Conservation (phyloP, 2,797 vertebrate species). For the Prionace glauca region DNA sequence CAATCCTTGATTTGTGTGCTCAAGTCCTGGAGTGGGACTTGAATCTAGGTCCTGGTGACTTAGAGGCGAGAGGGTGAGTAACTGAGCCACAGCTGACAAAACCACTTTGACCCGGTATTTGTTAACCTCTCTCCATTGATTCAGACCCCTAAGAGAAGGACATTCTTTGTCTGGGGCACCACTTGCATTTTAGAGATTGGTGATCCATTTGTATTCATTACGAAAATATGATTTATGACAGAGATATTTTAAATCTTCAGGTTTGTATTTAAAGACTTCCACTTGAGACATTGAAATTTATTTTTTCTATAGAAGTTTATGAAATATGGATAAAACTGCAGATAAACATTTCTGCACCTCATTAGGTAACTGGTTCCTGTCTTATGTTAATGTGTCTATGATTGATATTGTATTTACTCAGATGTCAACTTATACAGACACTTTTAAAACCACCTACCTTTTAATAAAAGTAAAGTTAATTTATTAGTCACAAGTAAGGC, state of each 20-base stretch:
- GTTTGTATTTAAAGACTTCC: background rate
- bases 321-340: background rate
- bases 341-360: background rate
- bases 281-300: background rate
- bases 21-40: no score
- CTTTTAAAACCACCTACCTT: background rate
- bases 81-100: no score
- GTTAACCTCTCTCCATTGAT: background rate
- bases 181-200: background rate
- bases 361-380: background rate
- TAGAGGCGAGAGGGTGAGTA: no score
- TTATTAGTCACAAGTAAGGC: no score
- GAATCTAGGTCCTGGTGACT: no score
- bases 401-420: background rate
- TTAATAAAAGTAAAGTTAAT: no score
- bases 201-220: background rate
- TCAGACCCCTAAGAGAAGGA: background rate
- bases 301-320: background rate
- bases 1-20: no score
- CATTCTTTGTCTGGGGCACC: background rate
- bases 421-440: background rate
- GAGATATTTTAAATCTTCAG: no score
- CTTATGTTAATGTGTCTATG: background rate
- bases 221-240: background rate
- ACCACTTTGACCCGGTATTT: background rate